Evolutionary conservation across 2,113 vertebrate genomes (phyloP).

Genomic region (Bettongia penicillata): DNA sequence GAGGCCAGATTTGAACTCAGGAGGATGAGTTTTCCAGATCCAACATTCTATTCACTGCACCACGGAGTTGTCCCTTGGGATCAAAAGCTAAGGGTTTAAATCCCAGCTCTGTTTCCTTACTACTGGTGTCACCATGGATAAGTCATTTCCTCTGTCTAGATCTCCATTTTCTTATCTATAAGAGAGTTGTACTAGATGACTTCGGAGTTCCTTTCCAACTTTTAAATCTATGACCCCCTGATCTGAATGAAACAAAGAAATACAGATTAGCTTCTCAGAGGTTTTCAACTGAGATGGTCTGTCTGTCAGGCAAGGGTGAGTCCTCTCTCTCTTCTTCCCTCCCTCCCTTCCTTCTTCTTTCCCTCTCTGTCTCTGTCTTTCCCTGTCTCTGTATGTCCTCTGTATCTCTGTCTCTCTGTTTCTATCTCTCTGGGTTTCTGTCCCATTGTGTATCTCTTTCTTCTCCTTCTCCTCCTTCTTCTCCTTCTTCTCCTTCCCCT

Average conservation of each 20-base stretch:
- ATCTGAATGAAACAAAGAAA: neutral
- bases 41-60: neutral
- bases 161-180: neutral
- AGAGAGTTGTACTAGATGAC: neutral
- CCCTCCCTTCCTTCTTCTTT: too few relatives aligned
- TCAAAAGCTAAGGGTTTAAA: neutral
- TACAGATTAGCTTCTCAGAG: neutral
- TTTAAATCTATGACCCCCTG: neutral
- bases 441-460: too few relatives aligned
- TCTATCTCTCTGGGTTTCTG: neutral
- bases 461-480: accelerated
- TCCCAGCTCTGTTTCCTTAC: neutral
- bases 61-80: neutral
- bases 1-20: neutral
- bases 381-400: neutral
- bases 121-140: neutral
- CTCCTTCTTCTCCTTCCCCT: neutral
- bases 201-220: neutral
- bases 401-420: accelerated
- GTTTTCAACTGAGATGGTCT: neutral
- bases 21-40: neutral
- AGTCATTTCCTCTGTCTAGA: neutral
- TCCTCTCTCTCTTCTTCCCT: neutral
- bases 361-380: neutral
- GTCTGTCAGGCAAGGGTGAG: neutral